Percentiles rank a stretch among this genome's conserved stretches.
These are phyloP conservation scores for Lydus trimaculatus DNA, from an alignment of 2,888 invertebrate genomes.

Conservation along the genomic window DNA sequence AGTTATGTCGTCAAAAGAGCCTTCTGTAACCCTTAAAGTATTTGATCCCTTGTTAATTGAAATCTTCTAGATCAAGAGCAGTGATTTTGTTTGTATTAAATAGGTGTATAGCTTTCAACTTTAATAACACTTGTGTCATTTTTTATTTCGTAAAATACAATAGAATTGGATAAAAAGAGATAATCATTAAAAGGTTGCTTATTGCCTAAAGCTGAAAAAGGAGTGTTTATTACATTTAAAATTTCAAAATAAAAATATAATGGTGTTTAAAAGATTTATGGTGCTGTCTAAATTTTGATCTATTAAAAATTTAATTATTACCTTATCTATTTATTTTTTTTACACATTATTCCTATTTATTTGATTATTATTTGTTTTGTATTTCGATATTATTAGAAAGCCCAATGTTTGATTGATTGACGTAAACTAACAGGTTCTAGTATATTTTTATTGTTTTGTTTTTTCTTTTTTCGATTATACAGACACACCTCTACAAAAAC, in stretches of 20 bases:
- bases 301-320: background rate
- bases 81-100: background rate
- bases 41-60: background rate
- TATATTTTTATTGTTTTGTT: slow-evolving; percentile 7
- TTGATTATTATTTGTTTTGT: slow-evolving; percentile 6
- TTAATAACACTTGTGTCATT: background rate
- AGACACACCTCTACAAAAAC: slow-evolving; percentile 30
- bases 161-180: background rate
- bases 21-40: too few relatives aligned
- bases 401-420: slow-evolving; percentile 15
- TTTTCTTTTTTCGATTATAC: slow-evolving; percentile 31
- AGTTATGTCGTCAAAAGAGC: too few relatives aligned
- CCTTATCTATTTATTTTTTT: background rate
- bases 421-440: slow-evolving; percentile 4
- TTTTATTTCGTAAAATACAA: background rate
- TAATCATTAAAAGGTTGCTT: slow-evolving; percentile 15
- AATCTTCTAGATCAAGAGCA: background rate
- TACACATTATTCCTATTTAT: too few relatives aligned
- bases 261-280: background rate
- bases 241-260: background rate
- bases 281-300: background rate
- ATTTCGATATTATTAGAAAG: slow-evolving; percentile 21
- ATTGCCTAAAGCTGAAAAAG: slow-evolving; percentile 17
- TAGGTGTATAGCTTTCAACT: background rate
- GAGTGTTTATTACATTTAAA: slow-evolving; percentile 14